phyloP scores from a whole-genome alignment of 2,797 vertebrate genomes.

The Cetoscarus ocellatus region DNA sequence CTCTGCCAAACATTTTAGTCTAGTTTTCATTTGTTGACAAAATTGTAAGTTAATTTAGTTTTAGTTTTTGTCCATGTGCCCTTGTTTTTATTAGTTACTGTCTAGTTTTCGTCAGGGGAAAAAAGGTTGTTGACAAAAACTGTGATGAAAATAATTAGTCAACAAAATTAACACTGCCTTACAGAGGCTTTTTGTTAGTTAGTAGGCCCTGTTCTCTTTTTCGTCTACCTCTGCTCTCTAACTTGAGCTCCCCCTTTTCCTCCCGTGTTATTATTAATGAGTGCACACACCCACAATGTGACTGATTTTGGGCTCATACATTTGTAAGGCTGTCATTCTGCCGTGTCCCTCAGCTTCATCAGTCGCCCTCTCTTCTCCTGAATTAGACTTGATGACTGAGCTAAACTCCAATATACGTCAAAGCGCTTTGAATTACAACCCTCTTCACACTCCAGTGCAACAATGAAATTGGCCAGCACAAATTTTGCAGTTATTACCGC shows the following conservation, averaged over 20 bases:
- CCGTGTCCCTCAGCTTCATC: slow-evolving; percentile 17
- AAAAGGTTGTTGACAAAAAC: too few species aligned
- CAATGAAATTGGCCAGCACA: slow-evolving; percentile 68
- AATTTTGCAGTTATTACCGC: slow-evolving; percentile 63
- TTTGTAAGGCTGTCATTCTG: slow-evolving; percentile 35
- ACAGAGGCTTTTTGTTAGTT: too few species aligned
- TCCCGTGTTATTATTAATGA: slow-evolving; percentile 26
- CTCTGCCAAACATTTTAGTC: too few species aligned
- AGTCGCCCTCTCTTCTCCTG: slow-evolving; percentile 22
- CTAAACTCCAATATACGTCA: slow-evolving; percentile 56
- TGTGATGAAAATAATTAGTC: too few species aligned
- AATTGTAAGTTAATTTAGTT: too few species aligned
- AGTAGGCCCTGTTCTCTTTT: not conserved
- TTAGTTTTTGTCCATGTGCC: too few species aligned
- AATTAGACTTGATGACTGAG: slow-evolving; percentile 58
- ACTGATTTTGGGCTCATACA: slow-evolving; percentile 22
- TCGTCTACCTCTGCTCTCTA: not conserved
- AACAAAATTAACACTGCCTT: too few species aligned
- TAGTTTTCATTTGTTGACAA: too few species aligned
- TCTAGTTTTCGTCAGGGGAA: too few species aligned
- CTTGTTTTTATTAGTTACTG: too few species aligned
- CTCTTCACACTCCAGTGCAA: slow-evolving; percentile 72
- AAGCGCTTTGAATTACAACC: slow-evolving; percentile 63
- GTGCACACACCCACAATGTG: slow-evolving; percentile 25
- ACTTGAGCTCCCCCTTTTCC: slow-evolving; percentile 10